Evolutionary conservation across 2,888 invertebrate species (phyloP).

Genomic region (Drosophila mercatorum): DNA sequence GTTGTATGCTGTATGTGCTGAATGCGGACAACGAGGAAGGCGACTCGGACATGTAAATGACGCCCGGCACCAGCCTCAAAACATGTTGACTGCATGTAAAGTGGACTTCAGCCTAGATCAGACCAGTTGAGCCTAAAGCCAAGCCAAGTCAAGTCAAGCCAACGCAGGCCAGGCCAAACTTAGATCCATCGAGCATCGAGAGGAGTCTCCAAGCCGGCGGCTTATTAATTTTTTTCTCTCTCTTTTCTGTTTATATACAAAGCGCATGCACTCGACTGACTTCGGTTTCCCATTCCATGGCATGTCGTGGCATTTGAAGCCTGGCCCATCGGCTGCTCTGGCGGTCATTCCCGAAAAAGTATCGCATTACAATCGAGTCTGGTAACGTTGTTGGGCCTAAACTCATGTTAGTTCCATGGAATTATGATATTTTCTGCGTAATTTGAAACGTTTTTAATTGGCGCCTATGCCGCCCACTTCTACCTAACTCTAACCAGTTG

Average conservation of each 20-base stretch:
- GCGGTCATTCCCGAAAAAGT: conserved; percentile 58
- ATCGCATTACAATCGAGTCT: conserved; percentile 67
- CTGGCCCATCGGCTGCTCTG: conserved; percentile 18
- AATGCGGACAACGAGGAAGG: conserved; percentile 56
- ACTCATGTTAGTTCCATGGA: conserved; percentile 75
- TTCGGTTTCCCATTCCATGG: conserved; percentile 36
- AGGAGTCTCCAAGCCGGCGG: conserved; percentile 49
- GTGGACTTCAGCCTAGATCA: conserved; percentile 40
- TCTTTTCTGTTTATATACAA: conserved; percentile 63
- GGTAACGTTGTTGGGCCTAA: conserved; percentile 57
- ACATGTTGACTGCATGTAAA: conserved; percentile 76
- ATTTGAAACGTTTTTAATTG: conserved; percentile 78
- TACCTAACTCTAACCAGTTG: conserved; percentile 22
- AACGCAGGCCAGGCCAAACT: background rate
- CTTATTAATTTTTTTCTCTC: conserved; percentile 53
- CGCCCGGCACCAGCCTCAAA: conserved; percentile 77
- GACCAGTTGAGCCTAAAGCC: conserved; percentile 12
- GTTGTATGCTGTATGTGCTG: conserved; percentile 57
- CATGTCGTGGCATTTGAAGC: conserved; percentile 16
- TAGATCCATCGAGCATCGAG: conserved; percentile 22
- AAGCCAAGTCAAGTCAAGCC: background rate
- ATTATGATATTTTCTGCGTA: conserved; percentile 79
- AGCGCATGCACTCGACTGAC: conserved; percentile 75
- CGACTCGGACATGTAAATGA: conserved; percentile 76
- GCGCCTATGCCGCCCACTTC: conserved; percentile 65